Evolutionary conservation across 2,113 vertebrate genomes (phyloP), one percentile per base, ranked within the genome.

Genomic region (Lanius collurio): DNA sequence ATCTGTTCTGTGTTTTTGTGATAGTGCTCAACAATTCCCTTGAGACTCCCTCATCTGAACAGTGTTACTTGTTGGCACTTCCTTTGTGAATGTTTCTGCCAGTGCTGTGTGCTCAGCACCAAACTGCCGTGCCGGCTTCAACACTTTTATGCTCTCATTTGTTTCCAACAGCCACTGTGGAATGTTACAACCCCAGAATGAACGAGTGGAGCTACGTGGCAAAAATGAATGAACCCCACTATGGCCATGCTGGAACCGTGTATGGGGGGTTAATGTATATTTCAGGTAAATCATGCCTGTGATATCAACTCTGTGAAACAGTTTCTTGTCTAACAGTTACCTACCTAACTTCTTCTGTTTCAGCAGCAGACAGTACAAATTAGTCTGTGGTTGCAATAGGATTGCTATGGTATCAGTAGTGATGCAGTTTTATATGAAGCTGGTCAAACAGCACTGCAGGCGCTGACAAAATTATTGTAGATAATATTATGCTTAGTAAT

Each of bases 161-260:
- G 63, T 93, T 83, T 49, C 57, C 37, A 56, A 97, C 97, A 99
- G 99, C 99, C 71, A 99, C 99, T 23, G 99, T 99, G 95, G 99
- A 99, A 95, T 99, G 99, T 98, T 99, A 99, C 97, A 99, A 99
- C 95, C 99, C 99, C 73, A 98, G 99, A 94, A 99, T 99, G 91
- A 99, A 99, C 23, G 99, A 99, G 95, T 99, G 99, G 99, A 99
- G 98, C 71, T 99, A 99, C 33, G 99, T 99, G 28, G 99, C 99
- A 77, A 99, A 99, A 98, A 99, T 99, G 99, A 99, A 98, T 18
- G 99, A 99, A 88, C 99, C 99, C 28, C 99, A 99, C 97, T 99
- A 99, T 63, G 99, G 99, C 55, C 99, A 99, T 5, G 99, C 99
- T 81, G 99, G 99, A 80, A 99, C 99, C 0, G 99, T 99, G 18